Conservation (phyloP, 2,888 invertebrate genomes). For the Palloptera scutellata region DNA sequence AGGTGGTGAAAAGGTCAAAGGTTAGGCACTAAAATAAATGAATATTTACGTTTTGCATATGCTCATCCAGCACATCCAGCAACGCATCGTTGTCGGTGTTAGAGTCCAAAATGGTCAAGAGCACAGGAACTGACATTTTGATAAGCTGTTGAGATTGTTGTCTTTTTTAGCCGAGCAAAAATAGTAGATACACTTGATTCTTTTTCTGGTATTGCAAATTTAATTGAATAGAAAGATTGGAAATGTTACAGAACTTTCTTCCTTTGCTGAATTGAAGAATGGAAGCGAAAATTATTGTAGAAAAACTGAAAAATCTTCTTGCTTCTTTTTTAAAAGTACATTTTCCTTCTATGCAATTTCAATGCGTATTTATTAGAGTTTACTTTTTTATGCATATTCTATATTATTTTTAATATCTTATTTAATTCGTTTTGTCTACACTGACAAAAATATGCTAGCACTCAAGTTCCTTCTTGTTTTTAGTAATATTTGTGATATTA, state of each 20-base stretch:
- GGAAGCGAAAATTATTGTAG: neutral
- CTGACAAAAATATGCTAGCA: neutral
- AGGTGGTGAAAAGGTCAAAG: neutral
- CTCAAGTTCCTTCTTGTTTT: slow-evolving; percentile 13
- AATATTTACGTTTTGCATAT: slow-evolving; percentile 56
- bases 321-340: neutral
- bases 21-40: slow-evolving; percentile 3
- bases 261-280: neutral
- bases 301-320: neutral
- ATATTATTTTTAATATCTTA: too few relatives aligned
- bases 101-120: slow-evolving; percentile 51
- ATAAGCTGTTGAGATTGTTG: slow-evolving; percentile 1
- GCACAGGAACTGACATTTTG: slow-evolving; percentile 56
- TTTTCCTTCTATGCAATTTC: too few relatives aligned
- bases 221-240: neutral
- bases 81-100: neutral
- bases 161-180: neutral
- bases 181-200: neutral
- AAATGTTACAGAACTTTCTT: neutral
- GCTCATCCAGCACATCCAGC: slow-evolving; percentile 47
- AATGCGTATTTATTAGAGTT: too few relatives aligned
- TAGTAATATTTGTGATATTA: slow-evolving; percentile 5
- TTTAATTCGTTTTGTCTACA: too few relatives aligned
- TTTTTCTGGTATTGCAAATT: neutral
- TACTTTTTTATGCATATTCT: too few relatives aligned